These are phyloP conservation scores for Pangasius krempfi DNA, from an alignment of 2,797 vertebrate genomes.

Conservation along the genomic window DNA sequence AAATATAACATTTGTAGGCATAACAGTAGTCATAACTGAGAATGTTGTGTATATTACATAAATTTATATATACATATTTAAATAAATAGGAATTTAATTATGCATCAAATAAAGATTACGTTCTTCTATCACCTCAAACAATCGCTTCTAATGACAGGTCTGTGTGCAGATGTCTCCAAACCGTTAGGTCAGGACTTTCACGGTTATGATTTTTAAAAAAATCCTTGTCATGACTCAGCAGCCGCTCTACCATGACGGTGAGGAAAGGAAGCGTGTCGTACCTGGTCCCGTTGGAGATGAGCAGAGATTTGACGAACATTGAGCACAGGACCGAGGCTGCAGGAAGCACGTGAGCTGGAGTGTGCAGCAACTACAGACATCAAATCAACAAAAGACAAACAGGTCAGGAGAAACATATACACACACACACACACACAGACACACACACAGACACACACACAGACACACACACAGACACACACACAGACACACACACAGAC, in stretches of 20 bases:
- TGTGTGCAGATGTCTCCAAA: background rate
- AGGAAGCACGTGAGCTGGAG: slow-evolving; percentile 90
- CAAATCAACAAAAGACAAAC: background rate
- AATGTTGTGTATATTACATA: background rate
- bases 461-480: no score
- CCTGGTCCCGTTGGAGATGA: slow-evolving; percentile 77
- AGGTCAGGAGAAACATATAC: background rate
- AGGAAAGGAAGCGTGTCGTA: slow-evolving; percentile 49
- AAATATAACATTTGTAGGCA: no score
- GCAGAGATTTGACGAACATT: slow-evolving; percentile 86
- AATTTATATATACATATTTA: background rate
- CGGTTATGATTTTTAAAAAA: no score
- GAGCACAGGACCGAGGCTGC: slow-evolving; percentile 87
- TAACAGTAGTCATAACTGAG: background rate
- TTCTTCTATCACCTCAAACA: background rate
- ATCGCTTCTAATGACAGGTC: background rate
- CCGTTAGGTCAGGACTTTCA: background rate
- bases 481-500: no score
- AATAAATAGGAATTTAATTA: background rate
- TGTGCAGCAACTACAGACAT: slow-evolving; percentile 83
- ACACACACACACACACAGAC: background rate
- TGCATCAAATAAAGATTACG: background rate
- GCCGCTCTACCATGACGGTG: no score
- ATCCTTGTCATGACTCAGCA: slow-evolving; percentile 6
- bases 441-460: no score